Conservation (phyloP, 2,888 invertebrate genomes). For the Falcaria lacertinaria region DNA sequence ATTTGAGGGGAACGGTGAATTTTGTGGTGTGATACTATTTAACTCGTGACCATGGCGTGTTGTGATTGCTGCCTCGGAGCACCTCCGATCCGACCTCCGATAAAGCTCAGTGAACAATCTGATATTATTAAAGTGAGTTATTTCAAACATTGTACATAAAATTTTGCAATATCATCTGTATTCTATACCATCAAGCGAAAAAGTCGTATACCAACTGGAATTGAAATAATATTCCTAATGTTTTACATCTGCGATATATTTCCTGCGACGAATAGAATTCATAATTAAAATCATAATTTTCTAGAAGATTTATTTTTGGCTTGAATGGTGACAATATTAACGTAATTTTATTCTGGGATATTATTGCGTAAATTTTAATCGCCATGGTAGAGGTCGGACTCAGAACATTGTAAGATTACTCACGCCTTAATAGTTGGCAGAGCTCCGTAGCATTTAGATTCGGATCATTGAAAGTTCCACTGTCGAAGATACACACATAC, state of each 20-base stretch:
- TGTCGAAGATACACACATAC: slow-evolving; percentile 37
- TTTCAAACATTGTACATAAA: slow-evolving; percentile 10
- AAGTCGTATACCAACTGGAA: too few species aligned
- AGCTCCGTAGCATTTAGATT: slow-evolving; percentile 52
- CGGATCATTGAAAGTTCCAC: slow-evolving; percentile 47
- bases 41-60: slow-evolving; percentile 74
- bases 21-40: slow-evolving; percentile 46
- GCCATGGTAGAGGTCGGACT: slow-evolving; percentile 31
- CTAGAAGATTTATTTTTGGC: too few species aligned
- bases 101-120: slow-evolving; percentile 85
- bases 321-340: not conserved
- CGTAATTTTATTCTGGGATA: slow-evolving; percentile 8
- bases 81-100: slow-evolving; percentile 86
- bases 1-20: slow-evolving; percentile 43
- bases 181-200: too few species aligned
- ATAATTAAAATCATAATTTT: too few species aligned
- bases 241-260: too few species aligned
- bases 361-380: slow-evolving; percentile 27
- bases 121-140: slow-evolving; percentile 87
- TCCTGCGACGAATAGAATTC: too few species aligned
- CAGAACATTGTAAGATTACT: slow-evolving; percentile 42
- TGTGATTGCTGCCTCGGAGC: slow-evolving; percentile 84
- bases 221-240: too few species aligned
- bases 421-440: slow-evolving; percentile 56
- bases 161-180: too few species aligned